Evolutionary conservation across 2,113 vertebrate genomes (phyloP), one percentile per base, ranked within the genome.

Genomic region (Neomonachus schauinslandi): DNA sequence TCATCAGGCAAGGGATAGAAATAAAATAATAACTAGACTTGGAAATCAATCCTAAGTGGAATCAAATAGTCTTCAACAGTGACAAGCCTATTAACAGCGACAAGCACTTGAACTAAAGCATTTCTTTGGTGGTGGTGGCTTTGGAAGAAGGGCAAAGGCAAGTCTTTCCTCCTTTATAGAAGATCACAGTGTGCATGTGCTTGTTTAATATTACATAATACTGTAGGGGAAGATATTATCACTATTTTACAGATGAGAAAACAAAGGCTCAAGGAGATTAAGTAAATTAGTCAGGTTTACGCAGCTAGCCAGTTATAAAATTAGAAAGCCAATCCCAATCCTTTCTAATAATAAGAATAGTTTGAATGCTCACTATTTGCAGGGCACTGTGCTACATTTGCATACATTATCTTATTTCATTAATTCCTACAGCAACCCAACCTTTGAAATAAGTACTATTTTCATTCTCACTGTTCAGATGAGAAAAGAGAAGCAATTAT

Each of bases 1-100:
- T 51, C 1, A 31, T 83, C 59, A 59, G 39, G 19, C 11, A 96
- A 89, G 63, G 72, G 55, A 59, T n/a, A 74, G 77, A 95, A 94
- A 94, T 71, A 97, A 95, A 89, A 71, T 92, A 97, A 89, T 76
- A 96, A 65, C 49, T 77, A 69, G n/a, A 46, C 12, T 82, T 71
- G 31, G 57, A 92, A 96, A 87, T 77, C 55, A 71, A 59, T 87
- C 46, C 65, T 77, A 83, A 80, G 31, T 83, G 39, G 46, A 87
- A 83, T 91, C 39, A 49, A 80, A 59, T 14, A 55, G 26, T 63
- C 42, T 76, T 61, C n/a, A 65, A 24, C 4, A 55, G 65, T 22
- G 76, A 76, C 15, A 31, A 65, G 51, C 15, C n/a, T 69, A 53
- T n/a, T 26, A 11, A 55, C 57, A 46, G 42, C 7, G 42, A 46